A percentile compares a stretch with the other conserved stretches of the same genome.
Evolutionary conservation across 2,797 vertebrate genomes (phyloP).

Genomic region (Semaprochilodus insignis): DNA sequence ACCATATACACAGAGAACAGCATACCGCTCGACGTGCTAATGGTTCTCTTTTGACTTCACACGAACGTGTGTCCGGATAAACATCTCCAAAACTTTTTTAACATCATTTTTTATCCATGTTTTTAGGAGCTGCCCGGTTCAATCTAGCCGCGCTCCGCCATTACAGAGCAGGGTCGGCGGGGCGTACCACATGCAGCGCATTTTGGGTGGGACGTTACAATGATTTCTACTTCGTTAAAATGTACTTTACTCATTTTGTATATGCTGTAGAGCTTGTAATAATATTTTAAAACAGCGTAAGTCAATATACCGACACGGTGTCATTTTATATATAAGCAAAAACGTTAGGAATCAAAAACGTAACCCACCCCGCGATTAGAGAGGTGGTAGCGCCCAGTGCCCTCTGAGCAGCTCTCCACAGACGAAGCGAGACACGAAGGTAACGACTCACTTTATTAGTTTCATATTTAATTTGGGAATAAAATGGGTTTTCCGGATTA

Average conservation of each 20-base stretch:
- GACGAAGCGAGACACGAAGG: constrained; percentile 34
- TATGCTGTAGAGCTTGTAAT: not conserved
- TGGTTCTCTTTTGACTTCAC: constrained; percentile 17
- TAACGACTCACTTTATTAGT: not conserved
- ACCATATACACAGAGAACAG: not conserved
- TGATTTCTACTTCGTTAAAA: not conserved
- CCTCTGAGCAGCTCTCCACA: constrained; percentile 65
- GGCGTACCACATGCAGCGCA: constrained; percentile 61
- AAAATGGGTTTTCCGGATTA: not conserved
- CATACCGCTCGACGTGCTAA: constrained; percentile 45
- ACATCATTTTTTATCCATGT: constrained; percentile 62
- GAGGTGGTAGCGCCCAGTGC: constrained; percentile 75
- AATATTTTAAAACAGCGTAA: not conserved
- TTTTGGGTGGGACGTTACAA: not conserved
- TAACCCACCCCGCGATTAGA: not conserved
- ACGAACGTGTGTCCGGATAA: constrained; percentile 10
- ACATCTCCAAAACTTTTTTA: constrained; percentile 2
- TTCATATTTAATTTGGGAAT: not conserved
- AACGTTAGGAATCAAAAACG: not conserved
- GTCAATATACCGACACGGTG: not conserved
- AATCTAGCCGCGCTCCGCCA: constrained; percentile 1
- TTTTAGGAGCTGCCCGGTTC: constrained; percentile 5
- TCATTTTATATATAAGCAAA: not conserved
- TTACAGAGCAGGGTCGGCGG: constrained; percentile 66
- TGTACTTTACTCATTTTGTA: not conserved